Base-by-base conservation (phyloP, 1,140 invertebrate species). In the Lordiphosa mommai region DNA sequence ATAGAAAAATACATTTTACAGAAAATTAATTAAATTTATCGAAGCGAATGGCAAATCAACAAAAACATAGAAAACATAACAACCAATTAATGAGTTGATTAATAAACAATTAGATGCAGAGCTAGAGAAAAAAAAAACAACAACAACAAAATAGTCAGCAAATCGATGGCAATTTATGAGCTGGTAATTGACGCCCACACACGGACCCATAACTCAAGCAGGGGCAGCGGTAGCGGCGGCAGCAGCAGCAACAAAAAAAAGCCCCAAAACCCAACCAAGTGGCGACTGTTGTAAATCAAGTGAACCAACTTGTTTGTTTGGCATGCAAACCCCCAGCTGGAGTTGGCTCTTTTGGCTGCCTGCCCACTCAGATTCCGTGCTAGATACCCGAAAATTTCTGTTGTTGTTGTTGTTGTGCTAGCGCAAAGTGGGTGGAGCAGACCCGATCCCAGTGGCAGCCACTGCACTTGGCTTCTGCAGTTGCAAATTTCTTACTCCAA, bases 21-120 rank as follows among this genome's bases (percentile, higher is more conserved):
- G 52, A 23, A 64, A 68, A 76, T 76, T 82, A 82, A 82, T 82
- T 84, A 72, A 84, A 76, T 60, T 82, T 68, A 84, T 84, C 53
- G 61, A 68, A 32, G 46, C 64, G 29, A 33, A 38, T 37, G 50
- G 12, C 61, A 60, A 72, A 61, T 56, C 73, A 59, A 69, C 50
- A 60, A 36, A 71, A 38, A 29, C 20, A 49, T n/a, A 2, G 20
- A 53, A 33, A 55, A 57, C 23, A 48, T 27, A 49, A 38, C 40
- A 55, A 52, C 23, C 57, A 68, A 61, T 71, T 82, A 76, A 80
- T 76, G 53, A 71, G 38, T 36, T 59, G 58, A 66, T 80, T 71
- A 82, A 80, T 82, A 76, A 76, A 82, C 77, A 67, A 82, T 72
- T 72, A 49, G 56, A 55, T 5, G 17, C 20, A 55, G 7, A 17